phyloP scores from a whole-genome alignment of 2,797 vertebrate species.

The Chelmon rostratus region DNA sequence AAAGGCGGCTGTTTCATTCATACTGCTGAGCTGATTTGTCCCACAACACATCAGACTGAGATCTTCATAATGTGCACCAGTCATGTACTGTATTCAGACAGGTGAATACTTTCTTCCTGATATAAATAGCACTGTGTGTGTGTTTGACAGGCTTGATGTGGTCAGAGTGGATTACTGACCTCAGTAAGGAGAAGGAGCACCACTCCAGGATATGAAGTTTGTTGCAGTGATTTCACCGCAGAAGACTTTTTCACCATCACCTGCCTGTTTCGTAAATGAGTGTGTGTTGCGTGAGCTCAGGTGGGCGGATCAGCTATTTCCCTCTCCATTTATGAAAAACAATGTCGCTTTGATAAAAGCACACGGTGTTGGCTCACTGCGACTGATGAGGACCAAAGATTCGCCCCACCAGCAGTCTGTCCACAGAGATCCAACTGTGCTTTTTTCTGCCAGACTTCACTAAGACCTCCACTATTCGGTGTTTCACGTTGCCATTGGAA shows the following conservation, averaged over 20 bases:
- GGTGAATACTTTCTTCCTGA: constrained; percentile 28
- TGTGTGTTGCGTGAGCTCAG: constrained; percentile 34
- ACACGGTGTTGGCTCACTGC: constrained; percentile 38
- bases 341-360: constrained; percentile 34
- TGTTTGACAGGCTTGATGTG: constrained; percentile 80
- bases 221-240: constrained; percentile 63
- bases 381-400: constrained; percentile 61
- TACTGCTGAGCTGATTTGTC: not conserved
- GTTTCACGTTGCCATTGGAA: constrained; percentile 78
- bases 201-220: constrained; percentile 79
- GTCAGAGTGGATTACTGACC: constrained; percentile 83
- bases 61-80: not conserved
- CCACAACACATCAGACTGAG: not conserved
- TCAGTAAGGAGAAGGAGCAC: constrained; percentile 71
- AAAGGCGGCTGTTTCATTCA: constrained; percentile 34
- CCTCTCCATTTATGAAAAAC: constrained; percentile 43
- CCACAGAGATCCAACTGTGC: constrained; percentile 33
- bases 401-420: constrained; percentile 21
- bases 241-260: constrained; percentile 48
- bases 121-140: constrained; percentile 44
- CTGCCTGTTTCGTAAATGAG: constrained; percentile 42
- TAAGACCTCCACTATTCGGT: constrained; percentile 68
- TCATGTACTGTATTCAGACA: constrained; percentile 29
- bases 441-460: constrained; percentile 37
- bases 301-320: constrained; percentile 50